These are phyloP conservation scores for Holocentrus rufus DNA, from an alignment of 2,797 vertebrate genomes.

Conservation along the genomic window DNA sequence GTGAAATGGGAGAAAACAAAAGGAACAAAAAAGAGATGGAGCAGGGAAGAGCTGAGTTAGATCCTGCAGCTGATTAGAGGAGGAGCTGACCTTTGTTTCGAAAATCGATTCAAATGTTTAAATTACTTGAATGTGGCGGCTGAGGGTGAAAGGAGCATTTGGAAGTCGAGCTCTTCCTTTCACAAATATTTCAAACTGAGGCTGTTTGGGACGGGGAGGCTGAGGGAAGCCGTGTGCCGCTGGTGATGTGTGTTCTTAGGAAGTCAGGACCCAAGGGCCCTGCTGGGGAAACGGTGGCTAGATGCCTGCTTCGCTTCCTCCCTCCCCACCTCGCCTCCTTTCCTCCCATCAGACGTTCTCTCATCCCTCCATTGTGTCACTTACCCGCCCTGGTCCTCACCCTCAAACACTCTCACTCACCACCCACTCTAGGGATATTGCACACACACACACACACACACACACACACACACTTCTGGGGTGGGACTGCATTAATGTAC, in stretches of 20 bases:
- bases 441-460: slow-evolving; percentile 18
- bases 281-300: no score
- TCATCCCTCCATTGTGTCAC: slow-evolving; percentile 13
- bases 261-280: not conserved
- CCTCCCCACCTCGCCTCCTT: not conserved
- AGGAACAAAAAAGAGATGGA: not conserved
- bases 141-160: not conserved
- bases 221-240: not conserved
- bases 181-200: not conserved
- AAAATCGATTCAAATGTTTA: not conserved
- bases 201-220: not conserved
- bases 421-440: not conserved
- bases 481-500: slow-evolving; percentile 36
- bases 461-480: not conserved
- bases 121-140: not conserved
- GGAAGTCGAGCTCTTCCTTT: not conserved
- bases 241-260: not conserved
- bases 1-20: not conserved
- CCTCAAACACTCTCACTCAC: not conserved
- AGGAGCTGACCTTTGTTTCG: not conserved
- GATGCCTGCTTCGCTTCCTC: not conserved
- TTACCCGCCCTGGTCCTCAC: slow-evolving; percentile 5
- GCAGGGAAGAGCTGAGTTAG: not conserved
- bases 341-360: not conserved
- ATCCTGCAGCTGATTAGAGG: not conserved